Evolutionary conservation across 1,140 invertebrate species (phyloP).

Genomic region (Drosophila guanche): DNA sequence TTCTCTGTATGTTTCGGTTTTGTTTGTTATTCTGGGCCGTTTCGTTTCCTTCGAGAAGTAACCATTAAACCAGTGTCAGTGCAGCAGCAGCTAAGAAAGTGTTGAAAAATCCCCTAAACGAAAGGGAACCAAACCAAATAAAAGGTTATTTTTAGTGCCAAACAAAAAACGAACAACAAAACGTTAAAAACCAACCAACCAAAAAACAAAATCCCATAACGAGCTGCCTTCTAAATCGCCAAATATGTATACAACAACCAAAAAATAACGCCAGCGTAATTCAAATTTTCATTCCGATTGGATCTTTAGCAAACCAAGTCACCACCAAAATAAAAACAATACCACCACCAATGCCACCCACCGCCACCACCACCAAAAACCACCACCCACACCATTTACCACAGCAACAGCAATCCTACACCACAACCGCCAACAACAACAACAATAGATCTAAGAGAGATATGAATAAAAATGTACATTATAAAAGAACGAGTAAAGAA

Average conservation of each 20-base stretch:
- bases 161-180: constrained; percentile 39
- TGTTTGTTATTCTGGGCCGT: constrained; percentile 47
- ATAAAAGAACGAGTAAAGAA: constrained; percentile 33
- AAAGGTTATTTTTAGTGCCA: constrained; percentile 24
- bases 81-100: constrained; percentile 50
- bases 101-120: constrained; percentile 34
- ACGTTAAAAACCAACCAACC: constrained; percentile 25
- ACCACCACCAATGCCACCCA: constrained; percentile 45
- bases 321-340: constrained; percentile 35
- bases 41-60: constrained; percentile 10
- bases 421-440: constrained; percentile 53
- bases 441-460: constrained; percentile 44
- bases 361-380: constrained; percentile 44
- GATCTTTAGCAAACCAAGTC: constrained; percentile 39
- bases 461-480: constrained; percentile 22
- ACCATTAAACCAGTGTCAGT: constrained; percentile 34
- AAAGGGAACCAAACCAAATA: constrained; percentile 3
- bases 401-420: constrained; percentile 71
- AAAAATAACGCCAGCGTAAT: constrained; percentile 45
- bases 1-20: constrained; percentile 23
- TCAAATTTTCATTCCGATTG: constrained; percentile 62
- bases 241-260: constrained; percentile 25
- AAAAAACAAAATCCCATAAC: constrained; percentile 16
- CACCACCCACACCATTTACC: constrained; percentile 63
- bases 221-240: constrained; percentile 40